Evolutionary conservation across 2,113 vertebrate species (phyloP), one percentile per base, ranked within the genome.

Genomic region (Cricetomys ansorgei): DNA sequence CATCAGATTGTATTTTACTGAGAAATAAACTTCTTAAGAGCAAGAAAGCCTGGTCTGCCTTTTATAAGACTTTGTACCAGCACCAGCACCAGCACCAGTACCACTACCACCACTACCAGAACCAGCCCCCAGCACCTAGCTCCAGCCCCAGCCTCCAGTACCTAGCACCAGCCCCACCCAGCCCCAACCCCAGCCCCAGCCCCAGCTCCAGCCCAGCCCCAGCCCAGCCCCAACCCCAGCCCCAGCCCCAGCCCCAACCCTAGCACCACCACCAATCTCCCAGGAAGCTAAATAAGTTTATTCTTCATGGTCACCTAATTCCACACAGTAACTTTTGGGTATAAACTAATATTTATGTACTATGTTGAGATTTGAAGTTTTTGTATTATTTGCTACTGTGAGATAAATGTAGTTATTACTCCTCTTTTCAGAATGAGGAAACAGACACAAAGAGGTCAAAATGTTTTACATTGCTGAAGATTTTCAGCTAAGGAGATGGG

Each of bases 1-100:
- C 0, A 81, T 88, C 97, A 89, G 86, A 53, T 23, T 97, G 17
- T 81, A 84, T 92, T n/a, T 97, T 94, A 59, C 96, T 48, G 91
- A 65, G 91, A 96, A 96, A 96, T 92, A 65, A 13, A 70, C 80
- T 19, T 80, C 91, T 81, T n/a, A 73, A 50, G 79, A 93, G 88
- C 84, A 25, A 96, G 77, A n/a, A 89, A 90, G 87, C 15, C 40
- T 55, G 29, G 65, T 95, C 59, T 85, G 90, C 70, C 85, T 93
- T 92, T 96, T 57, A 75, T 64, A 92, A 92, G 43, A 67, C 86
- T 96, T 79, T 92, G 94, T 95, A 65, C 45, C 80, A 6, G 21
- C 77, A 94, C 29, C 77, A 95, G 31, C 67, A 95, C 19, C 23
- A 55, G 5, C 75, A 77, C 64, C 64, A 65, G 27, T 29, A 65